Evolutionary conservation across 2,797 vertebrate species (phyloP).

Genomic region (Channallabes apus): DNA sequence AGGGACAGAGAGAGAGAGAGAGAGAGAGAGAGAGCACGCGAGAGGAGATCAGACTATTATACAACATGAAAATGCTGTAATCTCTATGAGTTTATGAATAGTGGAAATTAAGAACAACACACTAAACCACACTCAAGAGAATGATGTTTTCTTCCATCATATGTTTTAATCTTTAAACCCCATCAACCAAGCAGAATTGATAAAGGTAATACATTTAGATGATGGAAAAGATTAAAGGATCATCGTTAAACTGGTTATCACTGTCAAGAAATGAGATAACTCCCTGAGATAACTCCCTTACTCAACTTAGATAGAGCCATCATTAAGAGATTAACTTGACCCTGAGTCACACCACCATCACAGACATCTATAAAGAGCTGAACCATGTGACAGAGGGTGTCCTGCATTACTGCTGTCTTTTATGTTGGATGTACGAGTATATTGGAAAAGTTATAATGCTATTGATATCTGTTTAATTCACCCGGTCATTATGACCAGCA

Average conservation of each 20-base stretch:
- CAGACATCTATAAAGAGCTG: constrained; percentile 6
- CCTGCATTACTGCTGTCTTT: background rate
- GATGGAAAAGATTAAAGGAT: constrained; percentile 1
- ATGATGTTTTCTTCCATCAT: background rate
- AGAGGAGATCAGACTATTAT: background rate
- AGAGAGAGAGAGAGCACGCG: background rate
- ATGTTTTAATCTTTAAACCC: constrained; percentile 6
- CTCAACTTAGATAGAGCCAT: background rate
- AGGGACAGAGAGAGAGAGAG: background rate
- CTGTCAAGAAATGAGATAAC: constrained; percentile 11
- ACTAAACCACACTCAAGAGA: background rate
- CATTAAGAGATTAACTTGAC: background rate
- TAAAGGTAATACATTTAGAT: constrained; percentile 12
- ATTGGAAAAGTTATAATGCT: background rate
- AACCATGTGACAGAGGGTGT: background rate
- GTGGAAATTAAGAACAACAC: background rate
- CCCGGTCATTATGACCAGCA: background rate
- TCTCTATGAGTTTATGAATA: background rate
- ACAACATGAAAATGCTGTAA: background rate
- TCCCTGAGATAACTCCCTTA: background rate
- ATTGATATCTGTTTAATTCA: background rate
- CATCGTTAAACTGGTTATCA: background rate
- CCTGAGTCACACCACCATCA: background rate
- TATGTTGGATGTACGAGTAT: no score
- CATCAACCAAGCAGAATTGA: background rate